Evolutionary conservation across 1,140 invertebrate genomes (phyloP).

Genomic region (Pseudomyrmex sp.): DNA sequence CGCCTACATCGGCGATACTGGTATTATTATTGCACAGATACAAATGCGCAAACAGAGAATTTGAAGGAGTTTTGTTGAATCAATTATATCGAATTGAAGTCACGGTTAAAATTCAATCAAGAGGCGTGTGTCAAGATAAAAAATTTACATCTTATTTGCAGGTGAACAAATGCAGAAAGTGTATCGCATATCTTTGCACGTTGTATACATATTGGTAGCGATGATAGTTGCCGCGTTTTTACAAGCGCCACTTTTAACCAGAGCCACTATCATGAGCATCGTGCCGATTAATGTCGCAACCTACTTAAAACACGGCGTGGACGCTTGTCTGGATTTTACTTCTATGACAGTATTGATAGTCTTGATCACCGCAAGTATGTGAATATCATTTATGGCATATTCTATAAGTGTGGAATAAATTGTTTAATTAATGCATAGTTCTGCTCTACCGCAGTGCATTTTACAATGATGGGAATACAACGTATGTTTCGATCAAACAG

Average conservation of each 20-base stretch:
- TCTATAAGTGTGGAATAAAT: neutral
- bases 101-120: neutral
- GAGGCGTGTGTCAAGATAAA: neutral
- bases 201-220: conserved; percentile 77
- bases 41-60: neutral
- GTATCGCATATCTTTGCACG: conserved; percentile 75
- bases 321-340: conserved; percentile 79
- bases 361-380: conserved; percentile 79
- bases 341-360: conserved; percentile 80
- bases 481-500: conserved; percentile 65
- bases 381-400: neutral
- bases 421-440: neutral
- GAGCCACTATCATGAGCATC: conserved; percentile 78
- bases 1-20: conserved; percentile 85
- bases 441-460: conserved; percentile 76
- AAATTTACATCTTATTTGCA: conserved; percentile 64
- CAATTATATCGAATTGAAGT: conserved; percentile 2
- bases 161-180: conserved; percentile 79
- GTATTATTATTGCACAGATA: conserved; percentile 73
- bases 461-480: conserved; percentile 76
- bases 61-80: conserved; percentile 28
- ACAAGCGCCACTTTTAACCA: conserved; percentile 79
- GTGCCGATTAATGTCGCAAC: conserved; percentile 80
- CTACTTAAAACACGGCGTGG: conserved; percentile 81
- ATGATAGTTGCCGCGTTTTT: conserved; percentile 83